phyloP scores from a whole-genome alignment of 2,113 vertebrate genomes.

The Phaethornis superciliosus region DNA sequence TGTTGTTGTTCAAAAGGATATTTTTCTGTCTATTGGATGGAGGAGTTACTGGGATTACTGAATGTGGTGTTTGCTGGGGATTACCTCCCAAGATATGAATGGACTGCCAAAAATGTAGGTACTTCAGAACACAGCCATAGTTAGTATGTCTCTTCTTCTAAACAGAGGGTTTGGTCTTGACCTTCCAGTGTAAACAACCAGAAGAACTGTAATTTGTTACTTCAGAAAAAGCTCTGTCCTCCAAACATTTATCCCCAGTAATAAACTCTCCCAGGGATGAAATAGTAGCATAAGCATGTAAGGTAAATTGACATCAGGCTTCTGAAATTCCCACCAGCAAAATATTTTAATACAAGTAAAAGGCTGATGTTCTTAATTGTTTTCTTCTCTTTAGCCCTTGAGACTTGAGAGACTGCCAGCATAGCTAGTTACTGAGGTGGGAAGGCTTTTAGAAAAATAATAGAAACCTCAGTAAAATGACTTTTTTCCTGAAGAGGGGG shows the following conservation, averaged over 20 bases:
- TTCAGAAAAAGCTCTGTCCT: constrained; percentile 58
- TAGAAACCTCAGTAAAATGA: background rate
- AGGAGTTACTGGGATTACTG: background rate
- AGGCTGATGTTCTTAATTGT: background rate
- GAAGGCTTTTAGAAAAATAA: background rate
- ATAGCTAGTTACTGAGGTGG: background rate
- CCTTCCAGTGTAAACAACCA: constrained; percentile 67
- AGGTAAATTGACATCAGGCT: constrained; percentile 69
- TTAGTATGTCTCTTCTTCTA: constrained; percentile 9
- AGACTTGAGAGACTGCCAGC: background rate
- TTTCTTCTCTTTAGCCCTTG: background rate
- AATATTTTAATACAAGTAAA: background rate
- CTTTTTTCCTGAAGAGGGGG: background rate
- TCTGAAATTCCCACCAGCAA: constrained; percentile 26
- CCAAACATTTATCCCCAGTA: constrained; percentile 71
- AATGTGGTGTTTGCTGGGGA: background rate
- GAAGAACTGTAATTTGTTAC: constrained; percentile 63
- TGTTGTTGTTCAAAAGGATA: background rate
- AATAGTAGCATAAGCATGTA: constrained; percentile 33
- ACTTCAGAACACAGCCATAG: background rate
- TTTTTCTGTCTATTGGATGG: background rate
- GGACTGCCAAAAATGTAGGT: constrained; percentile 69
- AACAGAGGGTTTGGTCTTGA: constrained; percentile 48
- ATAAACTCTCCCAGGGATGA: constrained; percentile 61
- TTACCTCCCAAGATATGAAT: constrained; percentile 52